Conservation (phyloP, 2,113 vertebrate species). For the Bettongia penicillata region DNA sequence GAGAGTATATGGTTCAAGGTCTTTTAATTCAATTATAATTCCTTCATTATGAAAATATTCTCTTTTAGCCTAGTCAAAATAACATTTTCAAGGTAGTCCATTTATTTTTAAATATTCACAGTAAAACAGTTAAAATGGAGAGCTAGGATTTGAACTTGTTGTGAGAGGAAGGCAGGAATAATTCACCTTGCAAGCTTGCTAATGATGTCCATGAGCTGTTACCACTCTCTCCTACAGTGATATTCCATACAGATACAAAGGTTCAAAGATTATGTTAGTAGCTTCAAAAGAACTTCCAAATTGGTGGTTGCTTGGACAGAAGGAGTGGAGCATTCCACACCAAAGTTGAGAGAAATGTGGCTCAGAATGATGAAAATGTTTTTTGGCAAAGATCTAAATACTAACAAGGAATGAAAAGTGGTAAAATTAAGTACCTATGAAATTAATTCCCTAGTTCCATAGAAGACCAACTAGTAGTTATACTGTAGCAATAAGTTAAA, state of each 20-base stretch:
- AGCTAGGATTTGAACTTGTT: slow-evolving; percentile 14
- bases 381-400: slow-evolving; percentile 29
- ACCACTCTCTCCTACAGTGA: slow-evolving; percentile 12
- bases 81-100: slow-evolving; percentile 37
- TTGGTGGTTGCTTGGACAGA: slow-evolving; percentile 33
- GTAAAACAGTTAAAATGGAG: slow-evolving; percentile 30
- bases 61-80: slow-evolving; percentile 33
- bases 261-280: slow-evolving; percentile 47
- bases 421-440: slow-evolving; percentile 29
- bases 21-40: slow-evolving; percentile 46
- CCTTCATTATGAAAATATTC: slow-evolving; percentile 36
- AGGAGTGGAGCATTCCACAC: slow-evolving; percentile 30
- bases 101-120: slow-evolving; percentile 42
- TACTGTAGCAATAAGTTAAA: slow-evolving; percentile 2
- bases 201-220: slow-evolving; percentile 43
- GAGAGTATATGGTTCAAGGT: neutral
- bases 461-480: slow-evolving; percentile 46
- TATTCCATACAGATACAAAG: slow-evolving; percentile 32
- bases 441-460: slow-evolving; percentile 21
- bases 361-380: slow-evolving; percentile 54
- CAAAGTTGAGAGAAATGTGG: slow-evolving; percentile 33
- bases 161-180: neutral
- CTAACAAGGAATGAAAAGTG: neutral
- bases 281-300: slow-evolving; percentile 57
- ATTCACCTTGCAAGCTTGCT: slow-evolving; percentile 51